Percentiles rank a stretch among this genome's conserved stretches.
Evolutionary conservation across 2,797 vertebrate genomes (phyloP).

Genomic region (Lophius americanus): DNA sequence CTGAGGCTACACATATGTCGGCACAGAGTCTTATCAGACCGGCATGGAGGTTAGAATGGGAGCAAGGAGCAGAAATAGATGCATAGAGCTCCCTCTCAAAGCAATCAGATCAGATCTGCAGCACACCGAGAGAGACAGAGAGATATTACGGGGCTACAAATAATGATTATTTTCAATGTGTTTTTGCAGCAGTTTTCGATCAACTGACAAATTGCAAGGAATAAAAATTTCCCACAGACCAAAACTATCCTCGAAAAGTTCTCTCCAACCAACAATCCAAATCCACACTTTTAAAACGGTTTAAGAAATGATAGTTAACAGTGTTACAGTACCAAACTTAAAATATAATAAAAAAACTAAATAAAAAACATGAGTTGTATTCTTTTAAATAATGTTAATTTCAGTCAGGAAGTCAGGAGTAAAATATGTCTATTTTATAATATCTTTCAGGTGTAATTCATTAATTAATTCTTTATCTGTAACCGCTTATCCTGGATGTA

Average conservation of each 20-base stretch:
- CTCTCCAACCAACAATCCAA: background rate
- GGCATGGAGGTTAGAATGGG: constrained; percentile 9
- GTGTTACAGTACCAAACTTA: too few relatives aligned
- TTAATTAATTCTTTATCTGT: too few relatives aligned
- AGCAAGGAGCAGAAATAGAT: constrained; percentile 20
- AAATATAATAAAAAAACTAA: too few relatives aligned
- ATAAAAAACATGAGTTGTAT: too few relatives aligned
- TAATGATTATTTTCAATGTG: background rate
- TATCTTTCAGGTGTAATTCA: too few relatives aligned
- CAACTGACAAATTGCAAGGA: background rate
- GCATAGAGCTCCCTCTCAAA: background rate
- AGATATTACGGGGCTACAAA: background rate
- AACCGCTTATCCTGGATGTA: too few relatives aligned
- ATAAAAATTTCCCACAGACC: background rate
- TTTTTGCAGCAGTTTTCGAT: background rate
- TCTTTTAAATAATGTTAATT: too few relatives aligned
- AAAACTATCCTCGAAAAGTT: background rate
- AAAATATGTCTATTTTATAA: too few relatives aligned
- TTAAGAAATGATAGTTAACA: too few relatives aligned
- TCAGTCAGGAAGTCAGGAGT: too few relatives aligned
- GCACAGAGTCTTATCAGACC: constrained; percentile 33
- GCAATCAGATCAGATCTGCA: background rate
- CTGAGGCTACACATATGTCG: constrained; percentile 9
- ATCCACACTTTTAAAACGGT: background rate
- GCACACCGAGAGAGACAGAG: background rate